Evolutionary conservation across 2,797 vertebrate genomes (phyloP).

Genomic region (Limosa lapponica): DNA sequence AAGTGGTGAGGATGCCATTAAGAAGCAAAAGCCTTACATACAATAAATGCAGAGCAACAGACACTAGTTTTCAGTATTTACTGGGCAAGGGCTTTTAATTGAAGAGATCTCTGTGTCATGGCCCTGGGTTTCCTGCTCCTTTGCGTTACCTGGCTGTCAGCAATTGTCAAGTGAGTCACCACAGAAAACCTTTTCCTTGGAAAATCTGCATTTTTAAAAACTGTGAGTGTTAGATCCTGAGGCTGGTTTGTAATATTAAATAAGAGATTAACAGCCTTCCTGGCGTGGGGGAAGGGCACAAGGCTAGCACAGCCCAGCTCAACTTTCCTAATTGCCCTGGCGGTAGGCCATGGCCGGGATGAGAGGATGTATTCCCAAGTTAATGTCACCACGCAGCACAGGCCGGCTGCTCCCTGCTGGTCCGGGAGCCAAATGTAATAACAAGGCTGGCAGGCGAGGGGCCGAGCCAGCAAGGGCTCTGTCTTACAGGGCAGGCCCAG

Average conservation of each 20-base stretch:
- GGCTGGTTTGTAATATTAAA: background rate
- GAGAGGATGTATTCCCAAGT: background rate
- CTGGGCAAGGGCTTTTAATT: background rate
- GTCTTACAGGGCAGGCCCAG: background rate
- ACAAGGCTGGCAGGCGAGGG: background rate
- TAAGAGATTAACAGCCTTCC: background rate
- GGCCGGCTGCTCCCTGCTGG: accelerated
- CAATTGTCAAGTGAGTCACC: background rate
- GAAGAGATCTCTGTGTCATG: background rate
- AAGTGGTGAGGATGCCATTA: background rate
- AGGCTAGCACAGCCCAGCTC: background rate
- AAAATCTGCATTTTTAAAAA: background rate
- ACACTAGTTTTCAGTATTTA: background rate
- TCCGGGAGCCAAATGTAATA: background rate
- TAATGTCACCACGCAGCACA: accelerated
- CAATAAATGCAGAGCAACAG: background rate
- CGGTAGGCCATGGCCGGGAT: background rate
- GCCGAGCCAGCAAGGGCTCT: background rate
- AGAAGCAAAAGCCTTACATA: background rate
- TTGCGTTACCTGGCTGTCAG: background rate
- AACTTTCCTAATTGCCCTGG: background rate
- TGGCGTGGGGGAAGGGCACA: background rate
- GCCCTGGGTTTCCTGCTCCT: background rate
- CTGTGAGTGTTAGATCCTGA: background rate
- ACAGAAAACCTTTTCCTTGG: background rate